Base-by-base conservation (phyloP, 2,888 invertebrate genomes). In the Chalcosyrphus nemorum region DNA sequence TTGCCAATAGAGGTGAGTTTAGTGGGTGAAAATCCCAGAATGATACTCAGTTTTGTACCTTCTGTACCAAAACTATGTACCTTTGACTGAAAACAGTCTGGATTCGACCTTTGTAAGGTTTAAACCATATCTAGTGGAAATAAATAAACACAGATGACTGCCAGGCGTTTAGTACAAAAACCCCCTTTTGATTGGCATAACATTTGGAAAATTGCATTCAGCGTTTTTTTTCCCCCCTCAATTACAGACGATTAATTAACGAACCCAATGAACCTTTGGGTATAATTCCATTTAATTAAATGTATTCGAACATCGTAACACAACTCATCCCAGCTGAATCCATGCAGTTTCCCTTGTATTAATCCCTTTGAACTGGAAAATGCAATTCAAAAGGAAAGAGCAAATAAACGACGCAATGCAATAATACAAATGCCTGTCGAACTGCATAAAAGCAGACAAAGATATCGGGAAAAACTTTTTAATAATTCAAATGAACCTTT, bases 401-500 rank as follows among this genome's bases (percentile, higher is more conserved):
- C 41, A 65, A 56, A 65, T 38, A 9, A 35, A 17, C 11, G 29
- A 32, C 21, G 50, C 27, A 50, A 4, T 24, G 4, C 24, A 4
- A 13, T 43, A 45, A 63, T 54, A 43, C 27, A 43, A 32, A 41
- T 32, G n/a, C 32, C 15, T 43, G 11, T 32, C 21, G 4, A 32
- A 50, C 19, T 6, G 50, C 50, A 52, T 35, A 47, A 24, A 56
- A 32, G n/a, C 27, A 15, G n/a, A 17, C 21, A n/a, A 47, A 7
- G 13, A 27, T 24, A 29, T 24, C 17, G 13, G 24, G 27, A 15
- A 9, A 57, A 21, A 32, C 3, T 6, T 61, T 47, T 65, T 27
- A 76, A 66, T 59, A 76, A 66, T 59, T 66, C 66, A 66, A 38
- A 50, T 66, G 50, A 66, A 66, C 43, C 45, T 54, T 74, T 63